Conservation (phyloP, 2,888 invertebrate species). For the Hedya salicella region DNA sequence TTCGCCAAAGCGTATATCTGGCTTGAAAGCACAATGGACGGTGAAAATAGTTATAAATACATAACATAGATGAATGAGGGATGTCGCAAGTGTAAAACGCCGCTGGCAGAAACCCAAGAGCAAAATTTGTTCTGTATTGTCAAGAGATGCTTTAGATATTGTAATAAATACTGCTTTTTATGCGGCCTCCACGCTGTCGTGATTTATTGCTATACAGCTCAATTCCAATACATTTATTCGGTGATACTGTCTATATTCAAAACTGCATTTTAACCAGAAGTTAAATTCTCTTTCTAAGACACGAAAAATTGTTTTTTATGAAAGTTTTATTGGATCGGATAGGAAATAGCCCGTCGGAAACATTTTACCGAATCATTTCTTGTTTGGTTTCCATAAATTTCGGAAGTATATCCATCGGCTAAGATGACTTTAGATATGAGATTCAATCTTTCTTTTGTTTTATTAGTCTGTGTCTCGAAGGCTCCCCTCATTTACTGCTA, state of each 20-base stretch:
- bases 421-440: no score
- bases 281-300: no score
- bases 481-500: neutral
- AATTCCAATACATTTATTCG: neutral
- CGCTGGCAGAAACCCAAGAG: slow-evolving; percentile 34
- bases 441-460: no score
- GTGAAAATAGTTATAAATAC: slow-evolving; percentile 38
- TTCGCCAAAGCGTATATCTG: slow-evolving; percentile 29
- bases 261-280: no score
- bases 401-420: no score
- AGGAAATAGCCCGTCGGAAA: no score
- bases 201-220: slow-evolving; percentile 1
- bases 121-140: slow-evolving; percentile 34
- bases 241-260: no score
- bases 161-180: slow-evolving; percentile 36
- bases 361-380: no score
- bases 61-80: slow-evolving; percentile 42
- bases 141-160: slow-evolving; percentile 31
- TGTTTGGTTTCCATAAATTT: no score
- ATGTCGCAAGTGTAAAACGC: slow-evolving; percentile 41
- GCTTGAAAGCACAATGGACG: slow-evolving; percentile 30
- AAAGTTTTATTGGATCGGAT: no score
- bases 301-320: no score
- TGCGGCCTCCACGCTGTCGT: slow-evolving; percentile 20
- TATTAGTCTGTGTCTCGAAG: neutral